Conservation (phyloP, 2,888 invertebrate species). For the Andrena minutula region DNA sequence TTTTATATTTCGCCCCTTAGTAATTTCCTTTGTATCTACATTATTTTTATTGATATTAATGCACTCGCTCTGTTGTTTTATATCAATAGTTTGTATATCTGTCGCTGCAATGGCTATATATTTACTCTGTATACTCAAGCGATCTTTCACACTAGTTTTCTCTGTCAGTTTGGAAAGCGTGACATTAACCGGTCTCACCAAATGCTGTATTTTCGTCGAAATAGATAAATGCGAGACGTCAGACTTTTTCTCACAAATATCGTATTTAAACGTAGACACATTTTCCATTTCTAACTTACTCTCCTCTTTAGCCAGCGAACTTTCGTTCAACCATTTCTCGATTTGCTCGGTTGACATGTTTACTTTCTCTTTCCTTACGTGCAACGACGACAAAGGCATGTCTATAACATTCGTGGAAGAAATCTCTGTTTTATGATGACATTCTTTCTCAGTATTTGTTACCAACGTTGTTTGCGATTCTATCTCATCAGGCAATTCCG, state of each 20-base stretch:
- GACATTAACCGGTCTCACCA: slow-evolving; percentile 83
- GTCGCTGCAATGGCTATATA: slow-evolving; percentile 24
- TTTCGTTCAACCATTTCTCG: slow-evolving; percentile 88
- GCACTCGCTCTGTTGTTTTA: slow-evolving; percentile 44
- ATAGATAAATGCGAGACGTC: slow-evolving; percentile 81
- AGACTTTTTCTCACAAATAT: slow-evolving; percentile 71
- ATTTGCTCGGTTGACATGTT: slow-evolving; percentile 90
- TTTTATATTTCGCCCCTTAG: slow-evolving; percentile 69
- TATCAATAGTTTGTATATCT: slow-evolving; percentile 29
- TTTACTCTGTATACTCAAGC: slow-evolving; percentile 45
- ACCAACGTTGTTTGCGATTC: slow-evolving; percentile 33
- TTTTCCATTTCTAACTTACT: slow-evolving; percentile 81
- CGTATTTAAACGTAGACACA: slow-evolving; percentile 76
- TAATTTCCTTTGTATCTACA: slow-evolving; percentile 49
- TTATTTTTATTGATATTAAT: slow-evolving; percentile 35
- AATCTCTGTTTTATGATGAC: slow-evolving; percentile 64
- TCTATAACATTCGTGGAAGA: slow-evolving; percentile 74
- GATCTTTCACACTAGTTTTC: slow-evolving; percentile 59
- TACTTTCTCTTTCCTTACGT: slow-evolving; percentile 87
- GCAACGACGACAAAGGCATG: slow-evolving; percentile 78
- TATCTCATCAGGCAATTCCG: slow-evolving; percentile 33
- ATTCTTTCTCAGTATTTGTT: slow-evolving; percentile 63
- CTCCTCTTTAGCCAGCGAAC: slow-evolving; percentile 85
- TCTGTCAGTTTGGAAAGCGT: slow-evolving; percentile 79
- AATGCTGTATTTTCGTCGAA: slow-evolving; percentile 82